Conservation (phyloP, 2,888 invertebrate genomes). For the Dryocosmus kuriphilus region DNA sequence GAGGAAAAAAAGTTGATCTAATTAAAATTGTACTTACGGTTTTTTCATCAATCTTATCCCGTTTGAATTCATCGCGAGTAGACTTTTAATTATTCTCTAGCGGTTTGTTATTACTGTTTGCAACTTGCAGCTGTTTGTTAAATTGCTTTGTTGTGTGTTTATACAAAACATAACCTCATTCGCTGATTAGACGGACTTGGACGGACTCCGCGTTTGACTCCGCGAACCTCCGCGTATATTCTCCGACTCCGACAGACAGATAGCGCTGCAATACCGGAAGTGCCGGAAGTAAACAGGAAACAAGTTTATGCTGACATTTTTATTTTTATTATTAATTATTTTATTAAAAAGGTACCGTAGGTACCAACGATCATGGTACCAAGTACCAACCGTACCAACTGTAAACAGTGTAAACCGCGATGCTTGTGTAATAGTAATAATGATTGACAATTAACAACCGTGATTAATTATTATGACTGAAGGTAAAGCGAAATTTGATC, state of each 20-base stretch:
- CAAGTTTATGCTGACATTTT: not conserved
- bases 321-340: slow-evolving; percentile 36
- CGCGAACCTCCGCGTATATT: too few species aligned
- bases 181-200: too few species aligned
- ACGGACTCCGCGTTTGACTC: too few species aligned
- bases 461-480: slow-evolving; percentile 4
- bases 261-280: not conserved
- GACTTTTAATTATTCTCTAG: not conserved
- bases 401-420: too few species aligned
- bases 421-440: not conserved
- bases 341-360: too few species aligned
- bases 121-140: too few species aligned
- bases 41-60: slow-evolving; percentile 63
- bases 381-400: too few species aligned
- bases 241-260: too few species aligned
- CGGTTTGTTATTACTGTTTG: not conserved
- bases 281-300: slow-evolving; percentile 10
- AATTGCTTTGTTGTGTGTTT: too few species aligned
- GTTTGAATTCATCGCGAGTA: slow-evolving; percentile 57
- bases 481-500: not conserved
- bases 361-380: too few species aligned
- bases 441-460: not conserved
- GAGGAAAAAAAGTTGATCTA: not conserved
- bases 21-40: slow-evolving; percentile 57
- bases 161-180: too few species aligned